Conservation (phyloP, 2,888 invertebrate species). For the Andrena trimmerana region DNA sequence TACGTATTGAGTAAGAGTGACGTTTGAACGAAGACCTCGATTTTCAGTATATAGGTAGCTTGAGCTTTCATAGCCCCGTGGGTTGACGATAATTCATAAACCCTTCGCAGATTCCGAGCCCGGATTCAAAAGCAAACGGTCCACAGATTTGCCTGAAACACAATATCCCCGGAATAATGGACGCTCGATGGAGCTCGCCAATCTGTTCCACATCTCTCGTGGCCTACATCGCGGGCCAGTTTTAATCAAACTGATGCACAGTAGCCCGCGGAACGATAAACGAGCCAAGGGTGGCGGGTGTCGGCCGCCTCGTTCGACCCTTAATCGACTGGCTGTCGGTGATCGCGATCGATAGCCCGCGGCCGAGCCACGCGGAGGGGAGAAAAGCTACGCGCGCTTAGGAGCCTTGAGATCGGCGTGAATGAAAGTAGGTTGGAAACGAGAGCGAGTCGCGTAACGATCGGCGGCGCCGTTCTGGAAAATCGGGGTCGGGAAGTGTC, state of each 20-base stretch:
- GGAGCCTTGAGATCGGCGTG: slow-evolving; percentile 43
- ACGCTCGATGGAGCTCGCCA: slow-evolving; percentile 15
- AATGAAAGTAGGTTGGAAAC: slow-evolving; percentile 54
- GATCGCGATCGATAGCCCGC: slow-evolving; percentile 24
- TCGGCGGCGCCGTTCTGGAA: slow-evolving; percentile 61
- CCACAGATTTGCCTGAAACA: slow-evolving; percentile 15
- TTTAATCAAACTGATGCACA: slow-evolving; percentile 43
- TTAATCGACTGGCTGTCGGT: slow-evolving; percentile 2
- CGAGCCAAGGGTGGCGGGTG: not conserved
- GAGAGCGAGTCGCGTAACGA: slow-evolving; percentile 49
- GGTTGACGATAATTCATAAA: not conserved
- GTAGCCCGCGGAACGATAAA: slow-evolving; percentile 23
- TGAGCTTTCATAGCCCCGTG: too few species aligned
- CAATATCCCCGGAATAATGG: slow-evolving; percentile 25
- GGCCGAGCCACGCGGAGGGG: not conserved
- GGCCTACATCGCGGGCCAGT: slow-evolving; percentile 18
- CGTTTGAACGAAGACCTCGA: too few species aligned
- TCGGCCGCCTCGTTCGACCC: not conserved
- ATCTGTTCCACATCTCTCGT: slow-evolving; percentile 18
- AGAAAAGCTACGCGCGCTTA: slow-evolving; percentile 39
- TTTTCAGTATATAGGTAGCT: too few species aligned
- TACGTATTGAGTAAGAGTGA: too few species aligned
- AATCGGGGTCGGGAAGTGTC: slow-evolving; percentile 67
- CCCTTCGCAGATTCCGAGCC: not conserved
- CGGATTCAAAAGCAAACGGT: slow-evolving; percentile 11